A percentile compares a stretch with the other conserved stretches of the same genome.
Evolutionary conservation across 2,888 invertebrate genomes (phyloP).

Genomic region (Eristalinus sepulchralis): DNA sequence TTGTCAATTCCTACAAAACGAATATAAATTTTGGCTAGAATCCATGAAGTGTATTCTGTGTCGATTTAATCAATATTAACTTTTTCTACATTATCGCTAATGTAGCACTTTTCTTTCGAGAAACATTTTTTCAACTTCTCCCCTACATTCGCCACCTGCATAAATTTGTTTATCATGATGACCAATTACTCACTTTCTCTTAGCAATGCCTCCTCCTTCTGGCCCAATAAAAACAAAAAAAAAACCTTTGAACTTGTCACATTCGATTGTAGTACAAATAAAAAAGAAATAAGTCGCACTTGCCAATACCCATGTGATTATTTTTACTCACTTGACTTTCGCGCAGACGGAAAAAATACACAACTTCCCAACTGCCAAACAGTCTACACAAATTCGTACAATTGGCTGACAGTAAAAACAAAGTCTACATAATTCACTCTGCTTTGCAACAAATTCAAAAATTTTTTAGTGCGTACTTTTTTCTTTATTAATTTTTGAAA

Average conservation of each 20-base stretch:
- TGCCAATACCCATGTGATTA: conserved; percentile 66
- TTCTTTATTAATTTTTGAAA: background rate
- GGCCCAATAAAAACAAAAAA: background rate
- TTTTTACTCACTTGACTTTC: conserved; percentile 49
- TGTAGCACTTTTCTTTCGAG: background rate
- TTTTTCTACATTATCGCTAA: too few relatives aligned
- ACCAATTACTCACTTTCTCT: background rate
- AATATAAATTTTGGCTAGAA: too few relatives aligned
- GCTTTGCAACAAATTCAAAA: too few relatives aligned
- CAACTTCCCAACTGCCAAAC: conserved; percentile 31
- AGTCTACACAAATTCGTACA: conserved; percentile 42
- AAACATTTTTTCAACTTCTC: background rate
- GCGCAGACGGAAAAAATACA: conserved; percentile 12
- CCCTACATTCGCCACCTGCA: background rate
- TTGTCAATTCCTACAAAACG: too few relatives aligned
- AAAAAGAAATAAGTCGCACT: conserved; percentile 41
- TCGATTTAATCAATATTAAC: too few relatives aligned
- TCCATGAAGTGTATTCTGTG: too few relatives aligned
- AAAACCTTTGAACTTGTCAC: conserved; percentile 40
- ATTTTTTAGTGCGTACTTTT: background rate
- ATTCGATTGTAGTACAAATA: conserved; percentile 2
- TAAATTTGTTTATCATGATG: background rate
- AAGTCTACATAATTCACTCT: background rate
- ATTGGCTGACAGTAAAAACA: too few relatives aligned
- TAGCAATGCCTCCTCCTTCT: background rate